phyloP scores from a whole-genome alignment of 2,113 vertebrate species.

The Anguilla rostrata region DNA sequence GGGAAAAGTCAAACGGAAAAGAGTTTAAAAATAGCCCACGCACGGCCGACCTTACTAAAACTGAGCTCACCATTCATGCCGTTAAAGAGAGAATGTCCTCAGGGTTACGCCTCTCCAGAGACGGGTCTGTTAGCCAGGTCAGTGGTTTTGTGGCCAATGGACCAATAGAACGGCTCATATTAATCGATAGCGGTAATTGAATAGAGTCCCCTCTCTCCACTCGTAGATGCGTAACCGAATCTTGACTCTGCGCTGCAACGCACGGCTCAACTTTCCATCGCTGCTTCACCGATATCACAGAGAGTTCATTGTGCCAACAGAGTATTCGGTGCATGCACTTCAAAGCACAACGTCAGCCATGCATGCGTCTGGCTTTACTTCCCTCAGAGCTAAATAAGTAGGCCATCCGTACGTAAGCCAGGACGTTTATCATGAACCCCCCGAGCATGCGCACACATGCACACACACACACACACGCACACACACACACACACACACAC shows the following conservation, averaged over 20 bases:
- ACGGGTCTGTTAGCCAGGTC: not conserved
- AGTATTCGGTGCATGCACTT: not conserved
- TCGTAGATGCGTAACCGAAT: not conserved
- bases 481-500: not conserved
- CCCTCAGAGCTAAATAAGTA: not conserved
- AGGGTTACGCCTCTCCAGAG: not conserved
- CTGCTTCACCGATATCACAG: not conserved
- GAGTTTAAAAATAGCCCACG: not conserved
- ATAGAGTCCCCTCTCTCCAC: not conserved
- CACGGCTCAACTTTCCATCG: not conserved
- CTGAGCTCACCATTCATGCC: not conserved
- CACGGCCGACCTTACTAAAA: not conserved
- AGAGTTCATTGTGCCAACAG: constrained; percentile 2
- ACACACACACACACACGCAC: not conserved
- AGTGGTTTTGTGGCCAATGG: not conserved
- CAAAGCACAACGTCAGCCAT: not conserved
- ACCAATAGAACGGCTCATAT: not conserved
- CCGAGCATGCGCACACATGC: not conserved
- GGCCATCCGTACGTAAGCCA: not conserved
- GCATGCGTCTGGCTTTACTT: not conserved
- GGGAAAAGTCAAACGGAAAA: too few species aligned
- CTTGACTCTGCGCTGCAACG: not conserved
- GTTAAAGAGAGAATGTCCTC: not conserved
- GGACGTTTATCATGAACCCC: not conserved
- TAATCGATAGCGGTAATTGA: not conserved